These are phyloP conservation scores for Nephrotoma guestfalica DNA, from an alignment of 2,888 invertebrate genomes.

Conservation along the genomic window DNA sequence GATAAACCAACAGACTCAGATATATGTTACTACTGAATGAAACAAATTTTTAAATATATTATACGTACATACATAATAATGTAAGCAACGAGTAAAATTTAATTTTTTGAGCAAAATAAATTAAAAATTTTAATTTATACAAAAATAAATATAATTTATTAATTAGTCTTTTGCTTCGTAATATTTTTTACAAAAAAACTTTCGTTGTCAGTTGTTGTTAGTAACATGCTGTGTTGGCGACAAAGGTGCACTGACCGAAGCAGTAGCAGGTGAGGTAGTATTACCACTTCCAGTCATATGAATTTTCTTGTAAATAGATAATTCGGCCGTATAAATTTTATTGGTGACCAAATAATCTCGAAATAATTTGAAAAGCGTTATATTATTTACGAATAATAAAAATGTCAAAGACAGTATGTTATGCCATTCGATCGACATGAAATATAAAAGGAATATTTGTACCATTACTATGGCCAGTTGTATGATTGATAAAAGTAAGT, in stretches of 20 bases:
- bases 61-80: too few species aligned
- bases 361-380: constrained; percentile 75
- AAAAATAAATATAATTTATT: neutral
- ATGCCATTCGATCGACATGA: constrained; percentile 73
- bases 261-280: neutral
- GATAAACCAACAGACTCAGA: too few species aligned
- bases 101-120: neutral
- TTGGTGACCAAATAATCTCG: constrained; percentile 76
- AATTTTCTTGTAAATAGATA: constrained; percentile 19
- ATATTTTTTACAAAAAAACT: neutral
- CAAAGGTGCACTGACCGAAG: neutral
- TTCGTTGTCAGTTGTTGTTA: neutral
- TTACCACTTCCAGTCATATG: constrained; percentile 4
- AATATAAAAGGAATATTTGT: constrained; percentile 64
- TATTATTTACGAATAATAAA: constrained; percentile 80
- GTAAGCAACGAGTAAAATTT: neutral
- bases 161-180: neutral
- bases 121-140: neutral
- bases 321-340: constrained; percentile 48
- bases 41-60: too few species aligned
- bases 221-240: neutral
- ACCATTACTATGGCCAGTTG: constrained; percentile 55
- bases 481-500: constrained; percentile 56
- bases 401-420: constrained; percentile 74
- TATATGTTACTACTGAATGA: too few species aligned